Percentiles rank a stretch among this genome's conserved stretches.
Evolutionary conservation across 2,888 invertebrate species (phyloP).

Genomic region (Aromia moschata): DNA sequence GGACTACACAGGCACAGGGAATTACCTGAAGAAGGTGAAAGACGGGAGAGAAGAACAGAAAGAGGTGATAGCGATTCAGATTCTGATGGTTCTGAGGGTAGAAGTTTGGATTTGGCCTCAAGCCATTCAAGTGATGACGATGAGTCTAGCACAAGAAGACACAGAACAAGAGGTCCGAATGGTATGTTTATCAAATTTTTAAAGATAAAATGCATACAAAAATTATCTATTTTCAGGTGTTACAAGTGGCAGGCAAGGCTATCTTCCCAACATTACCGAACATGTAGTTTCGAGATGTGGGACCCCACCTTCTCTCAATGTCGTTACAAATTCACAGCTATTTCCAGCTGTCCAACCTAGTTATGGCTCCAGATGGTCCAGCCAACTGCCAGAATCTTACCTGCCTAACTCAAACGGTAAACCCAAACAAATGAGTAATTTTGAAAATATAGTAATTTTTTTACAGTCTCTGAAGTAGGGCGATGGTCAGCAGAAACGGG

Average conservation of each 20-base stretch:
- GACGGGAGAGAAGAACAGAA: slow-evolving; percentile 56
- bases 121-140: slow-evolving; percentile 96
- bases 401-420: slow-evolving; percentile 65
- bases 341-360: slow-evolving; percentile 74
- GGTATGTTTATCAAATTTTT: too few relatives aligned
- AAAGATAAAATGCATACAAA: too few relatives aligned
- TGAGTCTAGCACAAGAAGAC: slow-evolving; percentile 68
- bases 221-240: slow-evolving; percentile 11
- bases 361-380: slow-evolving; percentile 71
- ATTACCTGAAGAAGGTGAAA: slow-evolving; percentile 56
- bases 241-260: slow-evolving; percentile 58
- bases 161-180: slow-evolving; percentile 33
- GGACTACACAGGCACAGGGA: slow-evolving; percentile 67
- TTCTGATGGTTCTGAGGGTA: slow-evolving; percentile 79
- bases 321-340: slow-evolving; percentile 73
- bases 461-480: slow-evolving; percentile 62
- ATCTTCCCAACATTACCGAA: slow-evolving; percentile 72
- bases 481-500: slow-evolving; percentile 84
- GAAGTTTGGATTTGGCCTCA: slow-evolving; percentile 90
- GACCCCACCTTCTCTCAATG: slow-evolving; percentile 70
- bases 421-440: slow-evolving; percentile 14
- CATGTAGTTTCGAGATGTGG: slow-evolving; percentile 62
- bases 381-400: slow-evolving; percentile 73
- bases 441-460: slow-evolving; percentile 1
- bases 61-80: slow-evolving; percentile 73